Evolutionary conservation across 2,888 invertebrate genomes (phyloP).

Genomic region (Pachliopta kotzebuea): DNA sequence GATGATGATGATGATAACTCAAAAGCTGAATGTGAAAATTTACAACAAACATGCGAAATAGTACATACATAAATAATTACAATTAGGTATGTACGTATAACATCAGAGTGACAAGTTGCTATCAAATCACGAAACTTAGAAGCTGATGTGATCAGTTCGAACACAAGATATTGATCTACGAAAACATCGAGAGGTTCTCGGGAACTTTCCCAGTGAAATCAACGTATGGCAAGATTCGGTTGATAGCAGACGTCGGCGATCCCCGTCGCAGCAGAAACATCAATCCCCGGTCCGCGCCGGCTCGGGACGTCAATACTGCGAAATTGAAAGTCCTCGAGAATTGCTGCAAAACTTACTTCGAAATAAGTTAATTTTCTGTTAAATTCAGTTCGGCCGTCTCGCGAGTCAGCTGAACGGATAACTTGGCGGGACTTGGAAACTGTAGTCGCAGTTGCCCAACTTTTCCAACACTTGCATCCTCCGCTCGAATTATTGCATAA

Average conservation of each 20-base stretch:
- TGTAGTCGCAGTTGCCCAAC: slow-evolving; percentile 47
- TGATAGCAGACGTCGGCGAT: slow-evolving; percentile 8
- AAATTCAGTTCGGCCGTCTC: slow-evolving; percentile 37
- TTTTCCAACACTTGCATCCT: slow-evolving; percentile 64
- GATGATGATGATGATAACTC: too few relatives aligned
- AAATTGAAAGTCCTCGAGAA: slow-evolving; percentile 37
- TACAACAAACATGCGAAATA: too few relatives aligned
- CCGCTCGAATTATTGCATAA: slow-evolving; percentile 64
- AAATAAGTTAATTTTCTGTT: slow-evolving; percentile 53
- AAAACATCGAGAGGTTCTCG: neutral
- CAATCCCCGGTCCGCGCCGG: slow-evolving; percentile 33
- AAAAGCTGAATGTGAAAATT: too few relatives aligned
- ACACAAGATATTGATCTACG: too few relatives aligned
- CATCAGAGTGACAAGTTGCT: too few relatives aligned
- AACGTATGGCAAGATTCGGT: slow-evolving; percentile 14
- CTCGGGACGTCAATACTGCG: slow-evolving; percentile 41
- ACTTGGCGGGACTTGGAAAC: slow-evolving; percentile 44
- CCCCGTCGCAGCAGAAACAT: slow-evolving; percentile 27
- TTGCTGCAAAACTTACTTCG: slow-evolving; percentile 40
- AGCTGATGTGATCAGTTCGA: too few relatives aligned
- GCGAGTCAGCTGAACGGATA: slow-evolving; percentile 49
- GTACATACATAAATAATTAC: too few relatives aligned
- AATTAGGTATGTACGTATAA: too few relatives aligned
- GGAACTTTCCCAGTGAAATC: slow-evolving; percentile 9
- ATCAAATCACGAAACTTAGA: too few relatives aligned